Evolutionary conservation across 2,113 vertebrate genomes (phyloP).

Genomic region (Stigmatopora nigra): DNA sequence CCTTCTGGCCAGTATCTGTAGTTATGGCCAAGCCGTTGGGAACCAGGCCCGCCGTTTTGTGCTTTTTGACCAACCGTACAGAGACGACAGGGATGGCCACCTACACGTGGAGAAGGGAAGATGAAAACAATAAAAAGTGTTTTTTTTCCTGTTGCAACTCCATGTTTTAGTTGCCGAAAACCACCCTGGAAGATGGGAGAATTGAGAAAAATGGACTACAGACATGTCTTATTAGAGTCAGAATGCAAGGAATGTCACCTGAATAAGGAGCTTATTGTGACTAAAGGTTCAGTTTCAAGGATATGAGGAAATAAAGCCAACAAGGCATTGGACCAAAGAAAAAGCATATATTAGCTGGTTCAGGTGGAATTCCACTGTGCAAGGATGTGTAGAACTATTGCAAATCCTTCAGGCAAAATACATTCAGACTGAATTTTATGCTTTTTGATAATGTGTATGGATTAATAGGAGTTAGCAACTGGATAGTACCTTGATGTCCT

Average conservation of each 20-base stretch:
- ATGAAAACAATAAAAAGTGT: not conserved
- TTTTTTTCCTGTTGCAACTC: not conserved
- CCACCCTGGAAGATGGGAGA: no score
- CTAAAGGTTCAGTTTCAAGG: slow-evolving; percentile 37
- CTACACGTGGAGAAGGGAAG: slow-evolving; percentile 47
- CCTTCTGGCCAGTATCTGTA: slow-evolving; percentile 86
- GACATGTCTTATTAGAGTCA: slow-evolving; percentile 41
- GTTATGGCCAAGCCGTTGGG: slow-evolving; percentile 92
- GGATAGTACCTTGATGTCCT: slow-evolving; percentile 86
- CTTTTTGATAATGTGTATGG: no score
- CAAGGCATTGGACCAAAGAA: slow-evolving; percentile 41
- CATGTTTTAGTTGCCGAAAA: no score
- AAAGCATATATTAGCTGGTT: slow-evolving; percentile 6
- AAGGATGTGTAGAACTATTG: not conserved
- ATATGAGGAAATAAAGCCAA: slow-evolving; percentile 29
- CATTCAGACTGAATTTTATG: not conserved
- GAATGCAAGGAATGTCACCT: slow-evolving; percentile 50
- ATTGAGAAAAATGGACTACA: slow-evolving; percentile 5
- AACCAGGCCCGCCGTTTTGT: slow-evolving; percentile 87
- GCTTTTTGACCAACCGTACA: slow-evolving; percentile 88
- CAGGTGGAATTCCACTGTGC: slow-evolving; percentile 4
- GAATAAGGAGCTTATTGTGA: slow-evolving; percentile 56
- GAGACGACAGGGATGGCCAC: slow-evolving; percentile 86
- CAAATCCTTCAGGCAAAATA: not conserved
- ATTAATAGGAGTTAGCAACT: not conserved